These are phyloP conservation scores for Dufourea novaeangliae DNA, from an alignment of 1,140 invertebrate species.

Conservation along the genomic window DNA sequence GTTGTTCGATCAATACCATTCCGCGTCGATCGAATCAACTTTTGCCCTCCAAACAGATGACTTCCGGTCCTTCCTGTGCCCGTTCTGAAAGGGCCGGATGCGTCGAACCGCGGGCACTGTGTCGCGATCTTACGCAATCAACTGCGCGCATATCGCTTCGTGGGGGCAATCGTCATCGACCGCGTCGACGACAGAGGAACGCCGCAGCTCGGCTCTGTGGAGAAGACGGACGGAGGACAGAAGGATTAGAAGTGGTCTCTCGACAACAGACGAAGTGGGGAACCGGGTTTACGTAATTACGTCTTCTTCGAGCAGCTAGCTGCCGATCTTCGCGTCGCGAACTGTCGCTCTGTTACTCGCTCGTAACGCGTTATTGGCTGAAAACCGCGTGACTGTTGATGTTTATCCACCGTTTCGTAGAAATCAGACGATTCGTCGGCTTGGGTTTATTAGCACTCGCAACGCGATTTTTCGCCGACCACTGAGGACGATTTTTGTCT, in stretches of 20 bases:
- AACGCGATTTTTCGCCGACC: not conserved
- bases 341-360: too few species aligned
- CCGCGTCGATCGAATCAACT: too few species aligned
- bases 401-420: conserved; percentile 56
- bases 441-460: conserved; percentile 38
- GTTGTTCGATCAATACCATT: too few species aligned
- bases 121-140: conserved; percentile 58
- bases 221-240: conserved; percentile 46
- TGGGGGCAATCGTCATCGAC: conserved; percentile 42
- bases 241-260: too few species aligned
- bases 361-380: too few species aligned
- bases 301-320: conserved; percentile 47
- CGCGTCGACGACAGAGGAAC: conserved; percentile 45
- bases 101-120: conserved; percentile 26
- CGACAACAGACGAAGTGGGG: conserved; percentile 46
- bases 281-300: conserved; percentile 60
- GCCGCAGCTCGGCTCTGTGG: conserved; percentile 21
- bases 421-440: conserved; percentile 56
- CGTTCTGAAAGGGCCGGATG: conserved; percentile 61
- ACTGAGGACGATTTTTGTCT: too few species aligned
- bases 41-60: conserved; percentile 41
- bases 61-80: conserved; percentile 61
- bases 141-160: conserved; percentile 41
- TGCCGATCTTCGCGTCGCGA: not conserved
- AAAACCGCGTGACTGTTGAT: conserved; percentile 51